Evolutionary conservation across 2,113 vertebrate species (phyloP).

Genomic region (Cavia porcellus): DNA sequence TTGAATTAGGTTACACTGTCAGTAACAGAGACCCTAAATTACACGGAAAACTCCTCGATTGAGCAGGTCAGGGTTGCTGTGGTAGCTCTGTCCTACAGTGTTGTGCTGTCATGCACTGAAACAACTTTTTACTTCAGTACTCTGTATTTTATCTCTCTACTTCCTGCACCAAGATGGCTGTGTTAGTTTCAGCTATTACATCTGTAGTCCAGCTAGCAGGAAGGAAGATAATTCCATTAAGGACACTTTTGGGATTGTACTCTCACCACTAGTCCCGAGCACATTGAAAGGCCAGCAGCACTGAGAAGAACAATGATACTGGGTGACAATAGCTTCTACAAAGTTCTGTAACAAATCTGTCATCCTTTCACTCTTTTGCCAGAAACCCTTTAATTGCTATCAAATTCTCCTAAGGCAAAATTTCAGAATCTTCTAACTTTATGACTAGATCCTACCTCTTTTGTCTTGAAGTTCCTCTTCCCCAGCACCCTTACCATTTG

Average conservation of each 20-base stretch:
- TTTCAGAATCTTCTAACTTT: background rate
- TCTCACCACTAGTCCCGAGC: background rate
- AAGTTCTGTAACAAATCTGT: background rate
- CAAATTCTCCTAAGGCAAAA: constrained; percentile 21
- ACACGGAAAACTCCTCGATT: background rate
- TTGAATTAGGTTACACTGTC: background rate
- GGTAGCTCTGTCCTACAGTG: background rate
- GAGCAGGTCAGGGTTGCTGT: background rate
- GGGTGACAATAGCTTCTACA: background rate
- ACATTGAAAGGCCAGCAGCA: background rate
- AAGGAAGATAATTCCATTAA: background rate
- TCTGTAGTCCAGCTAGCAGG: background rate
- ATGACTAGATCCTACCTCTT: background rate
- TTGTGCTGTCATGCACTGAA: background rate
- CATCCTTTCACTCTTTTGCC: background rate
- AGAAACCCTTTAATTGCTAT: background rate
- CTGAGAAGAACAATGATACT: background rate
- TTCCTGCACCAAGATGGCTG: background rate
- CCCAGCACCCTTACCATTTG: background rate
- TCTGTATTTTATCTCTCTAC: background rate
- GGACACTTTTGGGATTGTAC: background rate
- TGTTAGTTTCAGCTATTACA: background rate
- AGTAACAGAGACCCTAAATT: background rate
- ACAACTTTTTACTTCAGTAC: background rate
- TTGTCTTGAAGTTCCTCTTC: background rate